Conservation (phyloP, 2,797 vertebrate species). For the Xiphophorus birchmanni region DNA sequence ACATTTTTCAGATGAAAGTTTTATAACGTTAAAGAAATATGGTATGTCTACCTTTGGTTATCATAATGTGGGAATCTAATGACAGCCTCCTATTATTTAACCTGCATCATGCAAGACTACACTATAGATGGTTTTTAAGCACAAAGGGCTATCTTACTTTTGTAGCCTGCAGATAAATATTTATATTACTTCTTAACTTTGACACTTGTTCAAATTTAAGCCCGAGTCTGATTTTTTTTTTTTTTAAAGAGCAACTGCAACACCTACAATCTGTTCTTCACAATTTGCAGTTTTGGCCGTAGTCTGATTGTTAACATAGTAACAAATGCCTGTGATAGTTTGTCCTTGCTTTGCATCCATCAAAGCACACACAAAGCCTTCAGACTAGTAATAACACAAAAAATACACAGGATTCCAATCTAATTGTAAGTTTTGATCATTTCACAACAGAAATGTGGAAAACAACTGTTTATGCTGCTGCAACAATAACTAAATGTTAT, state of each 20-base stretch:
- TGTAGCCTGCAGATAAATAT: neutral
- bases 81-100: neutral
- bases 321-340: neutral
- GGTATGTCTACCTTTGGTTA: no score
- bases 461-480: neutral
- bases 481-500: neutral
- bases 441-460: constrained; percentile 11
- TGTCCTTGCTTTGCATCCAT: constrained; percentile 14
- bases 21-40: neutral
- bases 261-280: neutral
- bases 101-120: neutral
- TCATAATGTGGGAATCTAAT: neutral
- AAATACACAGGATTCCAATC: neutral
- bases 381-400: neutral
- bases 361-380: constrained; percentile 1
- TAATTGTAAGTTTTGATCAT: neutral
- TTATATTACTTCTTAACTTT: neutral
- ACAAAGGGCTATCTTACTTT: neutral
- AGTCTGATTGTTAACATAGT: neutral
- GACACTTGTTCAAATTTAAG: constrained; percentile 3
- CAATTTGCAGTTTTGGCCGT: neutral
- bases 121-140: neutral
- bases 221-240: neutral
- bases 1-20: neutral
- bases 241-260: neutral